Base-by-base conservation (phyloP, 2,888 invertebrate species). In the Philopedon plagiatum region DNA sequence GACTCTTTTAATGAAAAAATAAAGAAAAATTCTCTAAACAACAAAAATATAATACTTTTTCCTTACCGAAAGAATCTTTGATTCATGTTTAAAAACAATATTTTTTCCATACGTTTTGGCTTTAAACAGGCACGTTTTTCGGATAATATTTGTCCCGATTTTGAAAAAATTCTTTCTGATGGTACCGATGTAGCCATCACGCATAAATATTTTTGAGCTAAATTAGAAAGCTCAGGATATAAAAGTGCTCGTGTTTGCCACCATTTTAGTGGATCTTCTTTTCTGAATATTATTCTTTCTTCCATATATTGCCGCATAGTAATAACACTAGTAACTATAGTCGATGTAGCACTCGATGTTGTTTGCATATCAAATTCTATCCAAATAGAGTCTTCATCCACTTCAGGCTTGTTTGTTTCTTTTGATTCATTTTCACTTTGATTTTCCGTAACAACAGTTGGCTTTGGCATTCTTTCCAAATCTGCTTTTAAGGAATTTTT, bases 261-360 rank as follows among this genome's bases (percentile, higher is more conserved):
- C 64, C 64, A 64, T 34, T 64, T 54, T 15, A 64, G 34, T 44
- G 64, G 64, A 32, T 64, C 54, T 64, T 54, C 64, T 29, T 64
- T 49, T 54, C 64, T 64, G 37, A 13, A 13, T 19, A 64, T 29
- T 29, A 54, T n/a, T 34, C 56, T 49, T 54, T 64, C 64, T 44
- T 51, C 54, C 13, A 39, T 64, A 54, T 64, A 64, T 54, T 64
- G 64, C 64, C 64, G 23, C 32, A 54, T 18, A 2, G 58, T 58
- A 58, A 58, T 58, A n/a, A 39, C 34, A 23, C 21, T n/a, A n/a
- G 62, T 23, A 21, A 26, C 26, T 44, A 21, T 21, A 9, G 19
- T 21, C 39, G 56, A 34, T 58, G 13, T 32, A 58, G 58, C 39
- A 58, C 23, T 58, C 37, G 18, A 34, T 32, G 37, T n/a, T 37